Evolutionary conservation across 1,140 invertebrate genomes (phyloP).

Genomic region (Diabrotica virgifera): DNA sequence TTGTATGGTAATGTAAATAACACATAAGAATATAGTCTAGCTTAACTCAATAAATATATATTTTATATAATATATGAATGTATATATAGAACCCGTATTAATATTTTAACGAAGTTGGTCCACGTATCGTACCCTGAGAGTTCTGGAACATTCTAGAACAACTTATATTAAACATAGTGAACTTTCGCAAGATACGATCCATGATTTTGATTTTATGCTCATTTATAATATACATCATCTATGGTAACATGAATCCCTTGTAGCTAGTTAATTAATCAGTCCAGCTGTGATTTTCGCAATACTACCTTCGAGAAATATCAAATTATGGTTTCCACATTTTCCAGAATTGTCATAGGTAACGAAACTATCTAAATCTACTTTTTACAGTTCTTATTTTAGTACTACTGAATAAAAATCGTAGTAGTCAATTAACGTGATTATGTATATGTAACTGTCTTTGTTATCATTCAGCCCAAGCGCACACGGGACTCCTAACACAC

Average conservation of each 20-base stretch:
- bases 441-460: too few species aligned
- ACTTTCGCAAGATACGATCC: conserved; percentile 39
- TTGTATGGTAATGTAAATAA: conserved; percentile 41
- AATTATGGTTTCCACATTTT: background rate
- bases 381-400: too few species aligned
- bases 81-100: conserved; percentile 45
- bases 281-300: background rate
- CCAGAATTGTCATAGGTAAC: background rate
- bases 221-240: conserved; percentile 34
- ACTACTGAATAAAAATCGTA: too few species aligned
- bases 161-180: conserved; percentile 45
- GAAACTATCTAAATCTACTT: too few species aligned
- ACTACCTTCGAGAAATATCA: background rate
- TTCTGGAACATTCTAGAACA: conserved; percentile 47
- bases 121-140: conserved; percentile 39
- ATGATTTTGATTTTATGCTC: conserved; percentile 48
- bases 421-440: too few species aligned
- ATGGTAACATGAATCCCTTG: conserved; percentile 20
- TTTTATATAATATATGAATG: conserved; percentile 23
- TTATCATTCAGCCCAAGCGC: too few species aligned
- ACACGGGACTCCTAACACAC: too few species aligned
- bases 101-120: conserved; percentile 40
- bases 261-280: background rate
- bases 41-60: conserved; percentile 40
- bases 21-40: conserved; percentile 42